Conservation (phyloP, 2,888 invertebrate species). For the Phlogophora meticulosa region DNA sequence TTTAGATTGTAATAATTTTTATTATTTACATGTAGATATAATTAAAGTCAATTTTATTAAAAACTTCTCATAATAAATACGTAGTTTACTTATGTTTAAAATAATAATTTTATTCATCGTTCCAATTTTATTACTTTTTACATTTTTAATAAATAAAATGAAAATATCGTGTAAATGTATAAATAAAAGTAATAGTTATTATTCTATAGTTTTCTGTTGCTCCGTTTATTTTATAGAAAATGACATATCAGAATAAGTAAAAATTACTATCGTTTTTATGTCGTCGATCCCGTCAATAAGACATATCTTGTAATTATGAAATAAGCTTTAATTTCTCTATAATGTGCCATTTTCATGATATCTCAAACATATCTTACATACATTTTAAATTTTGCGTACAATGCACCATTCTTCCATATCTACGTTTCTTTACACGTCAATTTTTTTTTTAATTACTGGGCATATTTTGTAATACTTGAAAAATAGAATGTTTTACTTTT, state of each 20-base stretch:
- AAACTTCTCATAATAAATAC: conserved; percentile 25
- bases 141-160: conserved; percentile 26
- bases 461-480: conserved; percentile 21
- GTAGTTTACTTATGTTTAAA: conserved; percentile 22
- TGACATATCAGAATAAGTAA: conserved; percentile 59
- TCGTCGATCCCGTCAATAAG: conserved; percentile 32
- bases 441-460: conserved; percentile 47
- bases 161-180: conserved; percentile 12
- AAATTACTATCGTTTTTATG: conserved; percentile 8
- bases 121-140: conserved; percentile 35
- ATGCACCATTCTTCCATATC: conserved; percentile 73
- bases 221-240: conserved; percentile 49
- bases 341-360: conserved; percentile 78
- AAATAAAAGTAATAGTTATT: conserved; percentile 18
- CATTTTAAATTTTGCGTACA: conserved; percentile 52
- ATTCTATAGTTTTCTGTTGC: conserved; percentile 26
- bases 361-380: conserved; percentile 75
- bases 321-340: conserved; percentile 75
- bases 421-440: too few species aligned
- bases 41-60: conserved; percentile 57
- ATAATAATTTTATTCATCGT: conserved; percentile 24
- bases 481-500: conserved; percentile 21
- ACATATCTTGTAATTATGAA: conserved; percentile 47
- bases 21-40: conserved; percentile 41
- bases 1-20: conserved; percentile 29